phyloP scores from a whole-genome alignment of 2,113 vertebrate genomes.

The Plestiodon gilberti region DNA sequence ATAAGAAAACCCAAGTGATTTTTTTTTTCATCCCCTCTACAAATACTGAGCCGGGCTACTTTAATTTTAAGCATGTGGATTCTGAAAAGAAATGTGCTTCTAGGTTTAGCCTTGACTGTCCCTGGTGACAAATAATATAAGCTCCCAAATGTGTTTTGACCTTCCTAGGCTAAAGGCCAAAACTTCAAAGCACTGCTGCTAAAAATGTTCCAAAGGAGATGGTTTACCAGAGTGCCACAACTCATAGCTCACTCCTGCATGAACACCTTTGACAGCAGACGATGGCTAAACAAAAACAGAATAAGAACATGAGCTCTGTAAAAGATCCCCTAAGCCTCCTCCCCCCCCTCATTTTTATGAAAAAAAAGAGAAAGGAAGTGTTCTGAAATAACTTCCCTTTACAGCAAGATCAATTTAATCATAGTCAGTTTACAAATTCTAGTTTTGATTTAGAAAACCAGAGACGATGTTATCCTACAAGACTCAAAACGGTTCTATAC shows the following conservation, averaged over 20 bases:
- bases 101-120: conserved; percentile 67
- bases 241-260: conserved; percentile 54
- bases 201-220: conserved; percentile 61
- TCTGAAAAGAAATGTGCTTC: conserved; percentile 64
- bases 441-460: conserved; percentile 2
- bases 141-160: conserved; percentile 67
- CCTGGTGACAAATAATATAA: conserved; percentile 70
- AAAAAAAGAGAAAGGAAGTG: conserved; percentile 57
- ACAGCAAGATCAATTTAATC: conserved; percentile 59
- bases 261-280: conserved; percentile 64
- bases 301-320: conserved; percentile 55
- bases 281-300: conserved; percentile 66
- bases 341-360: neutral
- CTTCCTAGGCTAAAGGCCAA: conserved; percentile 64
- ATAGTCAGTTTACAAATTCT: conserved; percentile 59
- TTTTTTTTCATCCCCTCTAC: conserved; percentile 3
- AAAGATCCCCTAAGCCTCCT: conserved; percentile 57
- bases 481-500: conserved; percentile 13
- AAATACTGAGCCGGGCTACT: conserved; percentile 59
- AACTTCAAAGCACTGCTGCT: conserved; percentile 59
- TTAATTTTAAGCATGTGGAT: conserved; percentile 72
- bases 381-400: conserved; percentile 65
- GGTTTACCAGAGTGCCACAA: conserved; percentile 66
- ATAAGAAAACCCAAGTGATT: conserved; percentile 26
- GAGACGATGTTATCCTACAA: conserved; percentile 13